Percentiles rank a stretch among this genome's conserved stretches.
phyloP scores from a whole-genome alignment of 2,113 vertebrate genomes.

The Turnix velox region DNA sequence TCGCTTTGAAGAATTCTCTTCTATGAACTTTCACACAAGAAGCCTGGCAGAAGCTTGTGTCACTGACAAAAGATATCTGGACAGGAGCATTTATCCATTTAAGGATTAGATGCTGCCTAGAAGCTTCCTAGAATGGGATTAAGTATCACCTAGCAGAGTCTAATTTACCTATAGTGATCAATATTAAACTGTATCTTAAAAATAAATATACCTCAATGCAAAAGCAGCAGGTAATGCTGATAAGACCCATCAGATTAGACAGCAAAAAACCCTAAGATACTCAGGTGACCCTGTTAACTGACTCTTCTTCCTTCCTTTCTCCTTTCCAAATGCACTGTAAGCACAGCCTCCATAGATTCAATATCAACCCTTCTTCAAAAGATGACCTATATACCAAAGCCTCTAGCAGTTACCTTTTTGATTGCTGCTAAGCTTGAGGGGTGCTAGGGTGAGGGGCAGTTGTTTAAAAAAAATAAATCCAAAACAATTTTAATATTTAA shows the following conservation, averaged over 20 bases:
- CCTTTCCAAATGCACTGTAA: not conserved
- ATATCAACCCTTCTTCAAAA: not conserved
- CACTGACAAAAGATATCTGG: not conserved
- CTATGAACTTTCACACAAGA: not conserved
- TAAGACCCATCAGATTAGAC: not conserved
- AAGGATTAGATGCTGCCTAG: not conserved
- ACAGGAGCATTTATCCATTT: not conserved
- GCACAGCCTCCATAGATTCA: not conserved
- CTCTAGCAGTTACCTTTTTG: not conserved
- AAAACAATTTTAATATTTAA: not conserved
- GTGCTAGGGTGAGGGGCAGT: fast-evolving
- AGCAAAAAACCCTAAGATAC: not conserved
- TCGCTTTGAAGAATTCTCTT: not conserved
- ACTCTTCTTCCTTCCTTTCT: not conserved
- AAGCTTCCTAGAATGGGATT: not conserved
- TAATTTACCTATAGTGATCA: fast-evolving
- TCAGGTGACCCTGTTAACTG: not conserved
- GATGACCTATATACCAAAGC: not conserved
- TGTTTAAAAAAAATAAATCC: not conserved
- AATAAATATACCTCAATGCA: not conserved
- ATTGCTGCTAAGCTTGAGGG: not conserved
- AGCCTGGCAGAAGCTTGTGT: not conserved
- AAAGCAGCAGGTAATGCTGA: not conserved
- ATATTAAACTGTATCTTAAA: not conserved
- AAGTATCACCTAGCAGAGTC: not conserved